phyloP scores from a whole-genome alignment of 2,797 vertebrate genomes.

The Caiman crocodilus region DNA sequence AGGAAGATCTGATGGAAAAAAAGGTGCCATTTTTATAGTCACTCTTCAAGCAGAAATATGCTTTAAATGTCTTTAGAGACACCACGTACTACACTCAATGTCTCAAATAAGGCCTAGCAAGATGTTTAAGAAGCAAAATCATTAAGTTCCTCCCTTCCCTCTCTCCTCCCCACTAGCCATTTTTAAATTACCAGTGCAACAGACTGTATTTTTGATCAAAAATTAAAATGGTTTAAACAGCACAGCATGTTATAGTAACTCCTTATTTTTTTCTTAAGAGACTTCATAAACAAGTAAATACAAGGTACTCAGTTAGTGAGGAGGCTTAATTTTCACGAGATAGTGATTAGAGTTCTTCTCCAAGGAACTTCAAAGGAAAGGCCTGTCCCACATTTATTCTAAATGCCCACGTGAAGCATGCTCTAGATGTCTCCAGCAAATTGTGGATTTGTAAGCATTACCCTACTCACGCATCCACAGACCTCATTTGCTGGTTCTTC shows the following conservation, averaged over 20 bases:
- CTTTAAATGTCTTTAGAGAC: accelerated
- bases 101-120: background rate
- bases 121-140: constrained; percentile 5
- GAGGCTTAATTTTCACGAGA: constrained; percentile 43
- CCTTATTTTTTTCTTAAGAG: background rate
- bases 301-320: constrained; percentile 12
- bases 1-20: background rate
- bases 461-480: constrained; percentile 9
- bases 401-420: background rate
- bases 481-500: background rate
- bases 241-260: background rate
- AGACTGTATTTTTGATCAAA: constrained; percentile 15
- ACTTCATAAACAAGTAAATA: background rate
- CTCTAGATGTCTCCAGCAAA: constrained; percentile 33
- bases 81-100: background rate
- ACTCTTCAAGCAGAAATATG: background rate
- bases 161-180: background rate
- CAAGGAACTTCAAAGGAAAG: constrained; percentile 60
- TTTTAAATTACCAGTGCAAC: background rate
- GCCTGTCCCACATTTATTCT: constrained; percentile 49
- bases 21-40: background rate
- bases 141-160: background rate
- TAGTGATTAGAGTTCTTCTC: constrained; percentile 52
- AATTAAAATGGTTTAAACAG: constrained; percentile 24
- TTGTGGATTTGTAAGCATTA: background rate